Evolutionary conservation across 1,140 invertebrate genomes (phyloP).

Genomic region (Trichogramma pretiosum): DNA sequence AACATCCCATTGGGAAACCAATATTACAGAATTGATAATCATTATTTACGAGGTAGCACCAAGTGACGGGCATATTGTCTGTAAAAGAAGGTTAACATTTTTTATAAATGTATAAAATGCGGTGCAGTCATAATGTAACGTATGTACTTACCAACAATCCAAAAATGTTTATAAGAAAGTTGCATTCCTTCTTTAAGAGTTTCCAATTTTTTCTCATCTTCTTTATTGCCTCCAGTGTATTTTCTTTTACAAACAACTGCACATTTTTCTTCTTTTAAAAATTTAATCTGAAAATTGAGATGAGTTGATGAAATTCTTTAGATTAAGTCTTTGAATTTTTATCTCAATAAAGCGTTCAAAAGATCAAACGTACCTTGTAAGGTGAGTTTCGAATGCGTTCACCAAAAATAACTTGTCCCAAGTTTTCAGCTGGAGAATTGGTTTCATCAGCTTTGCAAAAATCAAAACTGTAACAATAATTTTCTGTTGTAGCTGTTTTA

Average conservation of each 20-base stretch:
- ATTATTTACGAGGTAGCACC: constrained; percentile 81
- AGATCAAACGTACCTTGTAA: constrained; percentile 56
- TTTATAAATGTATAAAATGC: constrained; percentile 10
- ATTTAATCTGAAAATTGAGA: constrained; percentile 45
- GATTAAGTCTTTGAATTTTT: background rate
- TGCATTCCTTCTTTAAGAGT: constrained; percentile 84
- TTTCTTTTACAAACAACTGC: constrained; percentile 59
- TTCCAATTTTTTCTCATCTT: constrained; percentile 63
- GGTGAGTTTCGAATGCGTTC: constrained; percentile 90
- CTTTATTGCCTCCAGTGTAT: constrained; percentile 59
- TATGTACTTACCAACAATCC: constrained; percentile 80
- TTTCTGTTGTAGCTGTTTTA: background rate
- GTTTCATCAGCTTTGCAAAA: constrained; percentile 71
- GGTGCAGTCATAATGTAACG: too few relatives aligned
- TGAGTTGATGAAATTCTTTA: background rate
- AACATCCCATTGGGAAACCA: constrained; percentile 98
- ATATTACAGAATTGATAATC: constrained; percentile 78
- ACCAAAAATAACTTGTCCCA: constrained; percentile 97
- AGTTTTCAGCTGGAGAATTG: constrained; percentile 88
- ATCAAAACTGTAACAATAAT: constrained; percentile 59
- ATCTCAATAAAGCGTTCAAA: constrained; percentile 21
- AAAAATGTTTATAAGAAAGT: constrained; percentile 98
- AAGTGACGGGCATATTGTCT: constrained; percentile 96
- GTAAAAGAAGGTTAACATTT: constrained; percentile 2
- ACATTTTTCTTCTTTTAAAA: constrained; percentile 68